Percentiles rank a stretch among this genome's conserved stretches.
Conservation (phyloP, 1,140 invertebrate species). For the Coelopa frigida region DNA sequence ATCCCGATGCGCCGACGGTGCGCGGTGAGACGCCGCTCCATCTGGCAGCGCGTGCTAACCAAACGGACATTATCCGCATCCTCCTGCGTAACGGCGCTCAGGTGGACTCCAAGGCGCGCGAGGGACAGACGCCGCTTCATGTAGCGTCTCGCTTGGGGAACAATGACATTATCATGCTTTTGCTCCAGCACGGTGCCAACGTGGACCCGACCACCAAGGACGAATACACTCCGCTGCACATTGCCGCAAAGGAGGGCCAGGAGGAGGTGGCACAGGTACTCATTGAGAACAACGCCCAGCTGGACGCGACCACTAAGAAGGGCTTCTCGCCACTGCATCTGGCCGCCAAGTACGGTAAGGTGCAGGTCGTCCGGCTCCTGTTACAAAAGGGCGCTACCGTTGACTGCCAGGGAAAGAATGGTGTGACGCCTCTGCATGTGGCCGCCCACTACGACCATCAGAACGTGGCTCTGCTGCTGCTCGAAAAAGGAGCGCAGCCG, state of each 20-base stretch:
- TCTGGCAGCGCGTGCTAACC: slow-evolving; percentile 92
- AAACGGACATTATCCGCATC: slow-evolving; percentile 94
- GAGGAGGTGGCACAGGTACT: slow-evolving; percentile 77
- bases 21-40: slow-evolving; percentile 96
- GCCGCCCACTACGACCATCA: slow-evolving; percentile 97
- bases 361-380: slow-evolving; percentile 82
- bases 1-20: slow-evolving; percentile 88
- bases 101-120: slow-evolving; percentile 90
- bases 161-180: slow-evolving; percentile 84
- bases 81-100: slow-evolving; percentile 89
- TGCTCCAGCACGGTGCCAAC: slow-evolving; percentile 84
- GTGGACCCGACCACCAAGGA: slow-evolving; percentile 87
- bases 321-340: slow-evolving; percentile 96
- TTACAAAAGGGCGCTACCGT: slow-evolving; percentile 80
- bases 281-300: slow-evolving; percentile 87
- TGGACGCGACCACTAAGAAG: slow-evolving; percentile 88
- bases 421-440: slow-evolving; percentile 94
- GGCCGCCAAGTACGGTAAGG: slow-evolving; percentile 94
- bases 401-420: slow-evolving; percentile 95
- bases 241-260: slow-evolving; percentile 90
- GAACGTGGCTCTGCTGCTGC: slow-evolving; percentile 79
- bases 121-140: slow-evolving; percentile 90
- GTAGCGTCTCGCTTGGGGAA: slow-evolving; percentile 88
- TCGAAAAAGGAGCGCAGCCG: slow-evolving; percentile 92
- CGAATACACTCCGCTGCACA: slow-evolving; percentile 93